A percentile compares a stretch with the other conserved stretches of the same genome.
These are phyloP conservation scores for Holotrichia oblita DNA, from an alignment of 1,140 invertebrate genomes.

Conservation along the genomic window DNA sequence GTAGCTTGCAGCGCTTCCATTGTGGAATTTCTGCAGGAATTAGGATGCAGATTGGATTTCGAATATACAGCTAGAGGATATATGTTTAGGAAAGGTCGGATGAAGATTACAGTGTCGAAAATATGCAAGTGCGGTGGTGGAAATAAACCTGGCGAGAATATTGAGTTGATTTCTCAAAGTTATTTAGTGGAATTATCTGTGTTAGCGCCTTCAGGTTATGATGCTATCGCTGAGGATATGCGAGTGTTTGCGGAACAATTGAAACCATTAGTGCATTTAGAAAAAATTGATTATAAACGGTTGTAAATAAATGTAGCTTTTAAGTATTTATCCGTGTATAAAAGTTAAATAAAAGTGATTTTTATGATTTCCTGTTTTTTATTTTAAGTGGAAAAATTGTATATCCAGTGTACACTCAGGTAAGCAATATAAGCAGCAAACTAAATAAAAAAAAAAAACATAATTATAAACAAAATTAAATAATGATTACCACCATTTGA, in stretches of 20 bases:
- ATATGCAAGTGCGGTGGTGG: conserved; percentile 86
- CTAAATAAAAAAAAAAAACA: too few relatives aligned
- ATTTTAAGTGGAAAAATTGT: too few relatives aligned
- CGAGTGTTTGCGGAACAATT: conserved; percentile 94
- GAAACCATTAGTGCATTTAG: conserved; percentile 87
- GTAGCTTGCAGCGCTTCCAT: conserved; percentile 90
- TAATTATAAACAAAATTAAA: too few relatives aligned
- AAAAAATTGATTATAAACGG: conserved; percentile 90
- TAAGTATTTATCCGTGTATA: not conserved
- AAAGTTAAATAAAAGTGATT: too few relatives aligned
- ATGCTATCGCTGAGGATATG: conserved; percentile 96
- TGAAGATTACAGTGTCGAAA: conserved; percentile 97
- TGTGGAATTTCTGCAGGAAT: conserved; percentile 90
- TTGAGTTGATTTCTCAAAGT: conserved; percentile 90
- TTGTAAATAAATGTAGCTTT: conserved; percentile 54
- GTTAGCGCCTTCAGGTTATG: conserved; percentile 91
- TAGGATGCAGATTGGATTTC: conserved; percentile 91
- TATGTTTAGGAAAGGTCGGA: conserved; percentile 95
- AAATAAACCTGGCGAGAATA: conserved; percentile 72
- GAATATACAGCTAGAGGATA: conserved; percentile 94
- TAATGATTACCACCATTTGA: too few relatives aligned
- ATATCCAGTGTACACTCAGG: too few relatives aligned
- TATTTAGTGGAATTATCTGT: conserved; percentile 94
- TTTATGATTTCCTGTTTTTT: too few relatives aligned
- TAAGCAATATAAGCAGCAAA: too few relatives aligned